Evolutionary conservation across 2,888 invertebrate species (phyloP), one percentile per base, ranked within the genome.

Genomic region (Apoda limacodes): DNA sequence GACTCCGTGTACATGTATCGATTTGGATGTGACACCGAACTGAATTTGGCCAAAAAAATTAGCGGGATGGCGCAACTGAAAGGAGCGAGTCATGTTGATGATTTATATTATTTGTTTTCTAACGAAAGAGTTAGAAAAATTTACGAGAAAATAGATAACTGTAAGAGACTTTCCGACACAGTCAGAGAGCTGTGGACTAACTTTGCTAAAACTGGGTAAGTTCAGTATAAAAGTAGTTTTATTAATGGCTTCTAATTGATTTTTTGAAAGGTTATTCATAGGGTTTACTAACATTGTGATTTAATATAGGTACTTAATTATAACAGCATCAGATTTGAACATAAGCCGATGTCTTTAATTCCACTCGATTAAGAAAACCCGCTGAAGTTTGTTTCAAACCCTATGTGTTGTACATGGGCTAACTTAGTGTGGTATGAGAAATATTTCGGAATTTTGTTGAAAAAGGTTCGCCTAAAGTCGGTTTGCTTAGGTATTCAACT

Each of bases 41-140:
- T 57, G 9, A 60, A 59, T 33, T 23, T 46, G 4, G 34, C 50
- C 6, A 57, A 57, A 35, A 34, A 25, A 6, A 6, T 42, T 4
- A 24, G 37, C 7, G 44, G 42, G 2, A 25, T 30, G 2, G 9
- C 24, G 2, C 27, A 45, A 3, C 20, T 40, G 3, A 33, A 43
- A 48, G 76, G 72, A 1, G 67, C 62, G 1, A 50, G 55, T n/a
- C 78, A 80, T 30, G 67, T 55, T 1, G 80, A 80, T 38, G 78
- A 78, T 2, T 1, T 76, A 22, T 57, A 56, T 11, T 76, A 76
- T 36, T 30, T 65, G 21, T 78, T 76, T 33, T 59, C 60, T 27
- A 55, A 51, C n/a, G 45, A 48, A 1, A 32, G 42, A 6, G 58
- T 59, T 22, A 53, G 55, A 25, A 58, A 63, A 26, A 42, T 46